Evolutionary conservation across 2,113 vertebrate genomes (phyloP), one percentile per base, ranked within the genome.

Genomic region (Sander vitreus): DNA sequence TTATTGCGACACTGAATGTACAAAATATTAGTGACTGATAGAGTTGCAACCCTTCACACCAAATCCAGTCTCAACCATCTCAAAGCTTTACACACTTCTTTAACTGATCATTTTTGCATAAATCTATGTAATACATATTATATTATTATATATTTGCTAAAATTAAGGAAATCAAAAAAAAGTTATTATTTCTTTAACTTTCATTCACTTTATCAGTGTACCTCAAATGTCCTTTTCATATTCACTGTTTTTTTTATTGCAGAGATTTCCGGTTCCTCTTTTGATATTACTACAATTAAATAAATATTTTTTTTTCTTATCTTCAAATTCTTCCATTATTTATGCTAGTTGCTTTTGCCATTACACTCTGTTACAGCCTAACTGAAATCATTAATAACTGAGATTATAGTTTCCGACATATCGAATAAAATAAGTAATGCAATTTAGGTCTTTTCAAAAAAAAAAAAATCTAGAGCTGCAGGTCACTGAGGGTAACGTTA

Each of bases 401-500:
- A 68, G 45, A 19, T 75, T 48, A 16, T 33, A 27, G 13, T 69
- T 59, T 62, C 43, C 54, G 71, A n/a, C 65, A 60, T 47, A 54
- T 58, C 45, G 43, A 51, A 57, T 8, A 16, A 72, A 66, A 47
- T 54, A 43, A 0, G 5, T 36, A 65, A 30, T 25, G 18, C 51
- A 48, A 47, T 43, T 62, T 27, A 73, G 73, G 39, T 47, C n/a
- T 19, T 50, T 0, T 0, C 69, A 36, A 10, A 33, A 33, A 69
- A 62, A 73, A 27, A 13, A 18, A 18, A 69, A 57, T 43, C 48
- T 53, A 25, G 43, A 69, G 30, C 65, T 68, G 36, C 21, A 68
- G 69, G 64, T 86, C 39, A 81, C 58, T 48, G 63, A 53, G 60
- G 69, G 43, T 84, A 72, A 72, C 1, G 6, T 64, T 50, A 78